phyloP scores from a whole-genome alignment of 1,140 invertebrate genomes.

The Zaprionus taronus region DNA sequence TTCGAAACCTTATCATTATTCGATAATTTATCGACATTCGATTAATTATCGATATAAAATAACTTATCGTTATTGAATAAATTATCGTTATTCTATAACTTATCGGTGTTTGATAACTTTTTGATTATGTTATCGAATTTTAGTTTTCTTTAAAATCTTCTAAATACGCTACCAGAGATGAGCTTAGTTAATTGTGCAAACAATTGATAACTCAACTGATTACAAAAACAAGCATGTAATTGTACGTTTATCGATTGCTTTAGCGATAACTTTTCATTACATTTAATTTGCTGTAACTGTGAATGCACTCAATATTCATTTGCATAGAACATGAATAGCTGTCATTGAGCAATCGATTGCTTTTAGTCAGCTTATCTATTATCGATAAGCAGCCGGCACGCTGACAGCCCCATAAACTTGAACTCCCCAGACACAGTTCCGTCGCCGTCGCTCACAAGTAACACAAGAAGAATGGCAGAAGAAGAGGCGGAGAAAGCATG shows the following conservation, averaged over 20 bases:
- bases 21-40: too few species aligned
- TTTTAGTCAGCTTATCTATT: constrained; percentile 6
- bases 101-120: too few species aligned
- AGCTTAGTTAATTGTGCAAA: neutral
- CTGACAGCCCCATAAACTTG: neutral
- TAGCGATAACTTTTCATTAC: neutral
- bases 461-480: neutral
- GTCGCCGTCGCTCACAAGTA: neutral
- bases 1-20: too few species aligned
- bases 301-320: neutral
- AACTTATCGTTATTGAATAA: too few species aligned
- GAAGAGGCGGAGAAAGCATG: neutral
- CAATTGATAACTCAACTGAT: neutral
- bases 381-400: neutral
- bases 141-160: neutral
- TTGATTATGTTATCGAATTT: neutral
- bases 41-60: too few species aligned
- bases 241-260: neutral
- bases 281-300: neutral
- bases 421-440: neutral
- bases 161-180: too few species aligned
- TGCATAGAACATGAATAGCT: constrained; percentile 7
- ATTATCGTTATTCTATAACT: accelerated
- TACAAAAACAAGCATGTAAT: neutral
- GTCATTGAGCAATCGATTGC: constrained; percentile 4